Evolutionary conservation across 2,888 invertebrate species (phyloP).

Genomic region (Stictocephala bisonia): DNA sequence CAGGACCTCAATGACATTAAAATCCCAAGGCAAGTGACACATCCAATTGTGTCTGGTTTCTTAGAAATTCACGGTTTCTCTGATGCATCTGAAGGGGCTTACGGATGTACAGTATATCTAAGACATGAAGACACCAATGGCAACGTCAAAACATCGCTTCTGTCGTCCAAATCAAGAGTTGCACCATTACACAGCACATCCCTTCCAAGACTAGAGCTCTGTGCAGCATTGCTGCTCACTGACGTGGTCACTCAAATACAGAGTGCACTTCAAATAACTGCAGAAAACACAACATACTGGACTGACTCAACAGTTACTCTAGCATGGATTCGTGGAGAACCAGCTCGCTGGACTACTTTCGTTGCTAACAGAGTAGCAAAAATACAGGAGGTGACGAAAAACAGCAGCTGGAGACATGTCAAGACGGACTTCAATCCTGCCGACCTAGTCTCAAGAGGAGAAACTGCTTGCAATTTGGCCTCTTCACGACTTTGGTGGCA

Average conservation of each 20-base stretch:
- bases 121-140: constrained; percentile 19
- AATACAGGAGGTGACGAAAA: constrained; percentile 47
- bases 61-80: constrained; percentile 15
- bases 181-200: constrained; percentile 16
- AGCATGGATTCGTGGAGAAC: constrained; percentile 43
- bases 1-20: no score
- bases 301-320: constrained; percentile 6
- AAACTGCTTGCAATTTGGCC: not conserved
- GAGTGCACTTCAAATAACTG: not conserved
- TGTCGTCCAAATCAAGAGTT: constrained; percentile 6
- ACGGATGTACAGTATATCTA: not conserved
- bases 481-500: constrained; percentile 7
- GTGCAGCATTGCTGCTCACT: constrained; percentile 6
- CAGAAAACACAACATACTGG: constrained; percentile 16
- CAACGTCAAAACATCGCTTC: not conserved
- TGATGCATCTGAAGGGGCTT: constrained; percentile 8
- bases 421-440: not conserved
- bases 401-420: constrained; percentile 11
- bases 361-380: constrained; percentile 57
- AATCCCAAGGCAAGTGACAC: constrained; percentile 17
- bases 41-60: not conserved
- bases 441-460: no score
- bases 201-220: constrained; percentile 15
- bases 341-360: constrained; percentile 55
- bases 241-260: not conserved